phyloP scores from a whole-genome alignment of 2,797 vertebrate species.

The Picus viridis region DNA sequence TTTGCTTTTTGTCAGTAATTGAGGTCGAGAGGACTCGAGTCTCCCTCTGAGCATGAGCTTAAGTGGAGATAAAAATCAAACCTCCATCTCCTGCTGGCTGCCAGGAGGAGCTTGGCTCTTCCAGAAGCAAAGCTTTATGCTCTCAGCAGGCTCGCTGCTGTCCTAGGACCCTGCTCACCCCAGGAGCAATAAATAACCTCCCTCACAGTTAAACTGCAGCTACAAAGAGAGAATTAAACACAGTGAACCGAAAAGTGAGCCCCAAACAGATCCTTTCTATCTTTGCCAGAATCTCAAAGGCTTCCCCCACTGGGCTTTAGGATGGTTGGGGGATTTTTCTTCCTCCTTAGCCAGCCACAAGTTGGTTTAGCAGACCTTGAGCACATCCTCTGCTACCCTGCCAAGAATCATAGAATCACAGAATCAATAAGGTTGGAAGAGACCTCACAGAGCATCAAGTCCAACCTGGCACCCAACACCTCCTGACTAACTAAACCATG shows the following conservation, averaged over 20 bases:
- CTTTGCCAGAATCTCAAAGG: background rate
- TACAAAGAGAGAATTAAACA: background rate
- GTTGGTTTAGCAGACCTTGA: background rate
- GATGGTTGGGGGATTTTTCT: too few species aligned
- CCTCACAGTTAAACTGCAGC: background rate
- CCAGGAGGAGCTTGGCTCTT: background rate
- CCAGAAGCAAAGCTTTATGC: background rate
- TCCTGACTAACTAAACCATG: too few species aligned
- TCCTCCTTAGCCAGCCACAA: background rate
- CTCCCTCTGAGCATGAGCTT: background rate
- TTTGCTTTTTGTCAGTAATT: background rate
- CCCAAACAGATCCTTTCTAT: background rate
- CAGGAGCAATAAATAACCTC: fast-evolving
- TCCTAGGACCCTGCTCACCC: background rate
- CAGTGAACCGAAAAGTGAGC: background rate
- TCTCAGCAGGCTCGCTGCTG: background rate
- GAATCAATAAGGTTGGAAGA: too few species aligned
- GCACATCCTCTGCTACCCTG: background rate
- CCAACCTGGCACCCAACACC: too few species aligned
- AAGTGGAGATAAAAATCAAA: background rate
- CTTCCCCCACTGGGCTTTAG: background rate
- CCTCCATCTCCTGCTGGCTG: background rate
- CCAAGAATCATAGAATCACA: too few species aligned
- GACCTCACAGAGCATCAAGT: too few species aligned
- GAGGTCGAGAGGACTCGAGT: background rate